phyloP scores from a whole-genome alignment of 64 coral and sea anemone species.

The Catalaphyllia jardinei region DNA sequence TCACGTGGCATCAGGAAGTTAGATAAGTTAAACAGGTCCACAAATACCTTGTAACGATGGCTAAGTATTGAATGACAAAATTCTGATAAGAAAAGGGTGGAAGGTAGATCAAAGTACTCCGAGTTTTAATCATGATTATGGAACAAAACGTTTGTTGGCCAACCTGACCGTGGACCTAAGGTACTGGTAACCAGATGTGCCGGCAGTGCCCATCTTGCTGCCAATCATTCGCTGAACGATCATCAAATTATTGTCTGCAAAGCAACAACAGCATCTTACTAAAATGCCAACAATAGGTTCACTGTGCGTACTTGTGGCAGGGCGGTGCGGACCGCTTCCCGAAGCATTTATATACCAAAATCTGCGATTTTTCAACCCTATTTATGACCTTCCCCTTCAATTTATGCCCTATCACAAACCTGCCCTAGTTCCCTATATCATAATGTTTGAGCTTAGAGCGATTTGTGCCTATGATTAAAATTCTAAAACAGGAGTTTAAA shows the following conservation, averaged over 20 bases:
- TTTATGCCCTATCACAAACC: no score
- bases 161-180: conserved; percentile 90
- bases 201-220: conserved; percentile 88
- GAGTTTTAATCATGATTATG: no score
- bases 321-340: no score
- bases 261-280: not conserved
- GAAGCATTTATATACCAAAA: no score
- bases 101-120: no score
- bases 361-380: no score
- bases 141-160: not conserved
- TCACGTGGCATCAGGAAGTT: conserved; percentile 92
- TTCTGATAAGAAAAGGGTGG: no score
- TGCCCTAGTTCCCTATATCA: no score
- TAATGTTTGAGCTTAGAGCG: no score
- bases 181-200: conserved; percentile 94
- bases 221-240: conserved; percentile 98
- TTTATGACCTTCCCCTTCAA: no score
- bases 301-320: not conserved
- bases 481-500: no score
- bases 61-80: conserved; percentile 33
- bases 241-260: conserved; percentile 85
- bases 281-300: not conserved
- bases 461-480: no score
- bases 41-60: conserved; percentile 96
- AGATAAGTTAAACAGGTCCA: conserved; percentile 90